Base-by-base conservation (phyloP, 2,797 vertebrate genomes). In the Diceros bicornis region DNA sequence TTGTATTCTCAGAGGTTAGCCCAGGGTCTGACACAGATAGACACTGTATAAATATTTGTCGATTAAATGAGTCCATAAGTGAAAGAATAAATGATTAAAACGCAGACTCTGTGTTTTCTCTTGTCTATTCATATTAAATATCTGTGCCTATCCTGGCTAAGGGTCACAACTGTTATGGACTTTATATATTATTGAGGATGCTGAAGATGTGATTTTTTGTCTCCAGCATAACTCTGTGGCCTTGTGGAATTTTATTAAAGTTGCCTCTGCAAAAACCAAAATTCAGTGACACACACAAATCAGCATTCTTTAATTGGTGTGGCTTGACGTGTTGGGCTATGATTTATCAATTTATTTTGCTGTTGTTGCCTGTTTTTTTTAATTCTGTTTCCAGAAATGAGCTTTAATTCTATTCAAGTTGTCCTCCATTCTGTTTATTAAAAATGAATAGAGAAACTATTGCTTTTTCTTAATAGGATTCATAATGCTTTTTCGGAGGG, bases 171-270 rank as follows among this genome's bases (percentile, higher is more conserved):
- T 95, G 9, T 92, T 91, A 66, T 3, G 88, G 59, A 86, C 50
- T 93, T 89, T 78, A n/a, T 66, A 12, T 94, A 18, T 94, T 91
- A 71, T 86, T 47, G 7, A 93, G 82, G 57, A 79, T 94, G 20
- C 47, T 84, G 68, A 69, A 79, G 55, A 57, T 78, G 13, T 71
- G 85, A 72, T 44, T 96, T 89, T 52, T 92, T 87, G 55, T 94
- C 34, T 85, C 18, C 62, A 62, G 11, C 68, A 71, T 83, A 78
- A 91, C 34, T 75, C 55, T 94, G 41, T 85, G 62, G 92, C 57
- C 57, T 97, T 96, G 32, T 87, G 41, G 44, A 66, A 74, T 93
- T 98, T 97, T 94, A 78, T 97, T 94, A 74, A 79, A 69, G 17
- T 93, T 88, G 18, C 90, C 91, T 97, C 74, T 91, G 64, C 44